A percentile compares a stretch with the other conserved stretches of the same genome.
These are phyloP conservation scores for Corticium candelabrum DNA, from an alignment of 37 sponge, comb jelly and placozoan genomes.

Conservation along the genomic window DNA sequence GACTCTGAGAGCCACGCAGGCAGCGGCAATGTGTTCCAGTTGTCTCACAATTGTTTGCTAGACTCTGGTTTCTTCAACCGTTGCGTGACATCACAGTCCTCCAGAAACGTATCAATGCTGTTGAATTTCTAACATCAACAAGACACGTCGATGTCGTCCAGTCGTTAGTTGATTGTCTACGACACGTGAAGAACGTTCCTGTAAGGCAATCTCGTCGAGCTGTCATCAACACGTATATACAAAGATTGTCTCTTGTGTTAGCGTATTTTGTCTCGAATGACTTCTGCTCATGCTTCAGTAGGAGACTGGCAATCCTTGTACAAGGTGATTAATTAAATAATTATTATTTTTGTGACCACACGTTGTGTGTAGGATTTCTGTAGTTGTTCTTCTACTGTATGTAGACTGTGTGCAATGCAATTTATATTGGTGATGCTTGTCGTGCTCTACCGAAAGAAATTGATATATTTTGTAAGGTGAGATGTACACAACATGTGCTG, in stretches of 20 bases:
- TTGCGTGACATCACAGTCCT: constrained; percentile 44
- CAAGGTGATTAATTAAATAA: constrained; percentile 34
- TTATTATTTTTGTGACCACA: background rate
- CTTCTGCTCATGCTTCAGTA: constrained; percentile 49
- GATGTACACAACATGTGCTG: background rate
- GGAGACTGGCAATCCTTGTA: constrained; percentile 82
- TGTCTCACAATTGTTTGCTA: too few relatives aligned
- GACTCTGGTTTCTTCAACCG: constrained; percentile 89
- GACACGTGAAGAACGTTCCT: constrained; percentile 67
- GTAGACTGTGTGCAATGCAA: constrained; percentile 70
- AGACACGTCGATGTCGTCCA: constrained; percentile 48
- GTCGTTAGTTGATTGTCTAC: constrained; percentile 62
- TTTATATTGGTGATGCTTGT: constrained; percentile 71
- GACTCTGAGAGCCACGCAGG: too few relatives aligned
- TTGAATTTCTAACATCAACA: constrained; percentile 47
- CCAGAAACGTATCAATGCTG: constrained; percentile 57
- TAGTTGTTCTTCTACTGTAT: background rate
- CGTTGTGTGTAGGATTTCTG: background rate
- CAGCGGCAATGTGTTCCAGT: too few relatives aligned
- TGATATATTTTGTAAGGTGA: constrained; percentile 47
- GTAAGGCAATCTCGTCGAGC: too few relatives aligned
- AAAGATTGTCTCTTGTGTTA: constrained; percentile 3
- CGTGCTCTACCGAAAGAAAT: constrained; percentile 46
- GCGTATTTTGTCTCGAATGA: constrained; percentile 72
- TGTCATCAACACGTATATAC: background rate